Evolutionary conservation across 2,113 vertebrate species (phyloP).

Genomic region (Forbesichthys agassizii): DNA sequence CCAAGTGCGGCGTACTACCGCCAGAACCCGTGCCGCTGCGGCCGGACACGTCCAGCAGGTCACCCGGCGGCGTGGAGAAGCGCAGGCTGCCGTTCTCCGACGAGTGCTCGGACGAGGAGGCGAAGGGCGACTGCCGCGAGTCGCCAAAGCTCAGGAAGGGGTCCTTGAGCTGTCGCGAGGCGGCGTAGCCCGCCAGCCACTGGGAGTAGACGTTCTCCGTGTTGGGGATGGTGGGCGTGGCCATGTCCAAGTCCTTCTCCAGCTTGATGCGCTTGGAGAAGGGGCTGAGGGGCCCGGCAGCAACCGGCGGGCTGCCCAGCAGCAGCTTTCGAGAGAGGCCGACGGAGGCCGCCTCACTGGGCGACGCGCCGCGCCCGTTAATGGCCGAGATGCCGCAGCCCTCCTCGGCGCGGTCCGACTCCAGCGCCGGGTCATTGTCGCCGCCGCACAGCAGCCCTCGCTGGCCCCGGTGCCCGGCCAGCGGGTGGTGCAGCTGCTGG

Average conservation of each 20-base stretch:
- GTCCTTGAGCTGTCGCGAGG: slow-evolving; percentile 98
- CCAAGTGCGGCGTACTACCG: slow-evolving; percentile 97
- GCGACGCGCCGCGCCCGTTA: slow-evolving; percentile 94
- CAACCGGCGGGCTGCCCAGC: slow-evolving; percentile 85
- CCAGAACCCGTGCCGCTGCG: slow-evolving; percentile 97
- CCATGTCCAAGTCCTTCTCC: slow-evolving; percentile 98
- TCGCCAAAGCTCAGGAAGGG: slow-evolving; percentile 98
- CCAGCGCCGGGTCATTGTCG: slow-evolving; percentile 90
- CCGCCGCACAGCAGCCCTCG: slow-evolving; percentile 81
- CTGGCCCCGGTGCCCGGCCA: slow-evolving; percentile 39
- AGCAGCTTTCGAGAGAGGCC: slow-evolving; percentile 98
- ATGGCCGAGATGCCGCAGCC: slow-evolving; percentile 81
- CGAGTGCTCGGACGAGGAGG: slow-evolving; percentile 97
- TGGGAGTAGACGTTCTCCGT: slow-evolving; percentile 99
- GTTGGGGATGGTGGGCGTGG: slow-evolving; percentile 95
- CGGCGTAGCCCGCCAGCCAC: slow-evolving; percentile 97
- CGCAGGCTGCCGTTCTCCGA: slow-evolving; percentile 99
- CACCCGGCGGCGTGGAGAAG: slow-evolving; percentile 97
- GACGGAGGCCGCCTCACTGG: slow-evolving; percentile 91
- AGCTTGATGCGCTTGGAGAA: slow-evolving; percentile 99
- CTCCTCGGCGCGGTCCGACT: slow-evolving; percentile 92
- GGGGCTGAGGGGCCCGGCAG: slow-evolving; percentile 88
- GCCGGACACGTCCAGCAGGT: slow-evolving; percentile 92
- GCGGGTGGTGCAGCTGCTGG: slow-evolving; percentile 28
- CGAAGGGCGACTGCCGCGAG: slow-evolving; percentile 99